phyloP scores from a whole-genome alignment of 2,113 vertebrate species.

The Gulo gulo region DNA sequence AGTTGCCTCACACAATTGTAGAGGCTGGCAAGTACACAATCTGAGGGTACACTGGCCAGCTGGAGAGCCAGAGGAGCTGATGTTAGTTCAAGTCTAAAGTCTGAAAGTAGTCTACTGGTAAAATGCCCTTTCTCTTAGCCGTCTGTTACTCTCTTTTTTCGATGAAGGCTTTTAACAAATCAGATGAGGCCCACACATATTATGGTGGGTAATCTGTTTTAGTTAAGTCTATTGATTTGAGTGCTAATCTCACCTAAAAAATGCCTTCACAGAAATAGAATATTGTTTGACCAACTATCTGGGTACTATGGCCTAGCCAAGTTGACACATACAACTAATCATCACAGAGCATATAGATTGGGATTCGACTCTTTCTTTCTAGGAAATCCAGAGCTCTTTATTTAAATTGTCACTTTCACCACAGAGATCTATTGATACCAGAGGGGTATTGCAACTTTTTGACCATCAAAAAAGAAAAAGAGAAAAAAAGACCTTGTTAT shows the following conservation, averaged over 20 bases:
- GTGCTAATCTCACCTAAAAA: background rate
- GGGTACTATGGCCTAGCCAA: background rate
- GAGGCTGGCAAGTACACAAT: background rate
- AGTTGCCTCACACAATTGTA: background rate
- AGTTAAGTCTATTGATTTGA: background rate
- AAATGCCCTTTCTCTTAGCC: background rate
- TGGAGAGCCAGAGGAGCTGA: background rate
- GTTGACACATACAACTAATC: background rate
- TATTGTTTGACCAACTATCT: background rate
- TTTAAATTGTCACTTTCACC: background rate
- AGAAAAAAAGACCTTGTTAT: background rate
- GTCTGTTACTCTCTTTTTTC: background rate
- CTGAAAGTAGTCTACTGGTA: background rate
- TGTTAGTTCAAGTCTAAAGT: background rate
- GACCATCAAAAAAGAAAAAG: background rate
- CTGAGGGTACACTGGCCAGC: background rate
- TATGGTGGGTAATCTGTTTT: background rate
- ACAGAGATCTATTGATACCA: background rate
- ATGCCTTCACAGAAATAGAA: background rate
- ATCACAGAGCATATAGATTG: background rate
- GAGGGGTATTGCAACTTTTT: background rate
- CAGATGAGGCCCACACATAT: background rate
- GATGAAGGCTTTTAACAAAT: background rate
- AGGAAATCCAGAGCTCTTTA: background rate
- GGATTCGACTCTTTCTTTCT: background rate